Evolutionary conservation across 2,888 invertebrate genomes (phyloP), one percentile per base, ranked within the genome.

Genomic region (Nyleta sp.): DNA sequence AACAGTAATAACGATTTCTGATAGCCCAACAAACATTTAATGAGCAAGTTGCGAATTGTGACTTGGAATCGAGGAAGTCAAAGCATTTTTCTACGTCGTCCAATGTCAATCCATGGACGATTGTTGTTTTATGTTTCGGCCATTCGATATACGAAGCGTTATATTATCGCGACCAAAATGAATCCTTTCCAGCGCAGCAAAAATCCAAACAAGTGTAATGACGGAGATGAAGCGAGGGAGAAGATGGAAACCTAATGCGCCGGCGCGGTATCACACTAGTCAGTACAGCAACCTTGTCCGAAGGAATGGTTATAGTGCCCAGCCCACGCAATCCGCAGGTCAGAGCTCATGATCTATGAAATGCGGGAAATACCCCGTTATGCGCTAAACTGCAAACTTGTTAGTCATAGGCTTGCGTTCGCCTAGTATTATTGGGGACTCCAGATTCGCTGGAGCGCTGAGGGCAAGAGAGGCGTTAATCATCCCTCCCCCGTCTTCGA

Each of bases 371-470:
- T 85, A 82, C 84, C 84, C 90, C 90, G 90, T 90, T 90, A 90
- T 88, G 84, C 88, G 89, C 86, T 88, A 90, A 90, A 89, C 89
- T 90, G 89, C 88, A 90, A 90, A 90, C 89, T 90, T 89, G 89
- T 89, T 90, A 89, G 89, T 90, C 90, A 89, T 87, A 87, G 87
- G 84, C 83, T 82, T n/a, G 38, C 64, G 65, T 83, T 77, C 59
- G 64, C 64, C 59, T 62, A 40, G 68, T 40, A 55, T 75, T 73
- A 73, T 73, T 73, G 60, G 67, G 64, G 70, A 70, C 72, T 70
- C 60, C 57, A 57, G 75, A 75, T 78, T 76, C 57, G 46, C 71
- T 46, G 73, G 70, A 78, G 65, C 44, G 77, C 75, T 60, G 72
- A 80, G 62, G 78, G 71, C 76, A 77, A 73, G 44, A 70, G 73